Conservation (phyloP, 2,113 vertebrate species). For the Canis aureus region DNA sequence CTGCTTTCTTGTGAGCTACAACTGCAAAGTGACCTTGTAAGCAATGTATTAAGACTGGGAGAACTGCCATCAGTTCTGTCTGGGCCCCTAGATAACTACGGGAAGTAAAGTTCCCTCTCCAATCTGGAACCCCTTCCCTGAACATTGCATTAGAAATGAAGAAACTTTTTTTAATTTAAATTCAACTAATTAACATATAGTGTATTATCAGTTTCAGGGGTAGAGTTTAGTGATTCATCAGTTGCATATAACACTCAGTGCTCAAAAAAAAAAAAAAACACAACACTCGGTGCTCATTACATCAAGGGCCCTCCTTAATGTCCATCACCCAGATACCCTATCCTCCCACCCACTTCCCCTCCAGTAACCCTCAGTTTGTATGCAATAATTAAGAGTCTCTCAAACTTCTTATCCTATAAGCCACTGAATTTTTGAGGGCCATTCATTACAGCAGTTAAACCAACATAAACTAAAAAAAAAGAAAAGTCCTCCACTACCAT, state of each 20-base stretch:
- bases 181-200: background rate
- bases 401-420: conserved; percentile 19
- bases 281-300: background rate
- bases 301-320: background rate
- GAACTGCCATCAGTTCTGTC: background rate
- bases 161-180: background rate
- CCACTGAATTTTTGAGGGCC: background rate
- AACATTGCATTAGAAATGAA: background rate
- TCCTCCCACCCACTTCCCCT: background rate
- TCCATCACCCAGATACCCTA: background rate
- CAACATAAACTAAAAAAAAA: conserved; percentile 29
- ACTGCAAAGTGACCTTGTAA: background rate
- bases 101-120: background rate
- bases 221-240: background rate
- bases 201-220: background rate
- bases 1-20: background rate
- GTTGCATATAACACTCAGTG: background rate
- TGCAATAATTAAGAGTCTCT: background rate
- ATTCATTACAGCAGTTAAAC: background rate
- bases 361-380: background rate
- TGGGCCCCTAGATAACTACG: background rate
- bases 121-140: background rate
- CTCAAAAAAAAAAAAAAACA: too few relatives aligned
- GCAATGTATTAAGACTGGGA: background rate
- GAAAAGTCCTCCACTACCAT: background rate